Conservation (phyloP, 2,888 invertebrate species). For the Timema podura region DNA sequence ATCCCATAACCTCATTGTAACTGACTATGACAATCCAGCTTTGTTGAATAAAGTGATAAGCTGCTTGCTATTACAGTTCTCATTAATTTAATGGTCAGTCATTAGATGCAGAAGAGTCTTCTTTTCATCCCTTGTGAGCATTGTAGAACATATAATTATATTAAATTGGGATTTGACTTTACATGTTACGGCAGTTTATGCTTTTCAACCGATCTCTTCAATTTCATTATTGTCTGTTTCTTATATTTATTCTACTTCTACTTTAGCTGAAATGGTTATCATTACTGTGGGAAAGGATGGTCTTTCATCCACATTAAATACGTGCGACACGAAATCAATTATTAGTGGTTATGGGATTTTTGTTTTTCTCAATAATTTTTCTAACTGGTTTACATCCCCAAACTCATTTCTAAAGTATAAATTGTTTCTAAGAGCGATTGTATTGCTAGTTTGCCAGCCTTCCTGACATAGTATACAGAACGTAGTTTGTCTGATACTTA, state of each 20-base stretch:
- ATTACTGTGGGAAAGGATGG: not conserved
- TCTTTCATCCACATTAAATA: not conserved
- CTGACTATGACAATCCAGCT: not conserved
- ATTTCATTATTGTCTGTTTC: not conserved
- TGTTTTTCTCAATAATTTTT: not conserved
- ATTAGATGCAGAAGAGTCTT: not conserved
- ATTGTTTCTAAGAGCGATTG: not conserved
- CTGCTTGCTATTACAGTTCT: not conserved
- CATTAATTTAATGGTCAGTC: conserved; percentile 1
- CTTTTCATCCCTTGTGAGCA: not conserved
- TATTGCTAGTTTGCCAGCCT: not conserved
- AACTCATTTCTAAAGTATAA: not conserved
- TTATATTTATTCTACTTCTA: not conserved
- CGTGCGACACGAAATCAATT: not conserved
- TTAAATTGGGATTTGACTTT: not conserved
- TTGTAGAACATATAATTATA: no score
- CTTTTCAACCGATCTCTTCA: not conserved
- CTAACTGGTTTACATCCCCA: not conserved
- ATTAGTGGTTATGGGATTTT: not conserved
- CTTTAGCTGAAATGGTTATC: no score
- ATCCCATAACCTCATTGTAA: not conserved
- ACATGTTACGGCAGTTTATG: not conserved
- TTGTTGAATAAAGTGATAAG: not conserved
- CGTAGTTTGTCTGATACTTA: not conserved
- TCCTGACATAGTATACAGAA: not conserved